Evolutionary conservation across 2,888 invertebrate genomes (phyloP).

Genomic region (Drosophila prolongata): DNA sequence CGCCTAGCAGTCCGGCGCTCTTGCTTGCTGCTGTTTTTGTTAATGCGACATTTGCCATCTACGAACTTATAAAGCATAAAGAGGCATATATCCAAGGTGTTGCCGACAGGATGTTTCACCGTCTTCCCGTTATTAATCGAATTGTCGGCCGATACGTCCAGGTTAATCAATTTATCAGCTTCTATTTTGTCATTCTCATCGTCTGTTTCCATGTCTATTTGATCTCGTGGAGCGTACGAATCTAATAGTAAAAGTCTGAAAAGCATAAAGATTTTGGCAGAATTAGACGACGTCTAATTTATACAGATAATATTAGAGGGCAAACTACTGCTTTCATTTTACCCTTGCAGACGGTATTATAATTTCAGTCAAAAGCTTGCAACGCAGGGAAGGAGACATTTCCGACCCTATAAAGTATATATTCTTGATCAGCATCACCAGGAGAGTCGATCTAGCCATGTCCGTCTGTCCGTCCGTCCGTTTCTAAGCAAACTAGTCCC

Average conservation of each 20-base stretch:
- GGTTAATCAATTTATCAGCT: constrained; percentile 79
- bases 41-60: constrained; percentile 81
- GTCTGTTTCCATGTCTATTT: constrained; percentile 86
- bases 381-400: too few relatives aligned
- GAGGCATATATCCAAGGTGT: constrained; percentile 92
- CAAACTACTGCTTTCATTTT: too few relatives aligned
- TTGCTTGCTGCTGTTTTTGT: constrained; percentile 38
- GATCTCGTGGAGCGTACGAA: constrained; percentile 87
- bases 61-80: constrained; percentile 89
- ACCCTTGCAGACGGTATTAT: too few relatives aligned
- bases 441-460: too few relatives aligned
- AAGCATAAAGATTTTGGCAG: background rate
- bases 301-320: too few relatives aligned
- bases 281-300: background rate
- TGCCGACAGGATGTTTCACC: constrained; percentile 86
- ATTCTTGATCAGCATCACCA: too few relatives aligned
- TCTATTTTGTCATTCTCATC: constrained; percentile 79
- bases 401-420: too few relatives aligned
- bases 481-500: too few relatives aligned
- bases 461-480: too few relatives aligned
- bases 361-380: too few relatives aligned
- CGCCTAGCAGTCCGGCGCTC: constrained; percentile 86
- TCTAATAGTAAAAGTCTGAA: constrained; percentile 90
- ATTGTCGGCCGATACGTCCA: constrained; percentile 55
- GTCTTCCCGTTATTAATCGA: constrained; percentile 33